These are phyloP conservation scores for Dasyurus viverrinus DNA, from an alignment of 2,113 vertebrate species.

Conservation along the genomic window DNA sequence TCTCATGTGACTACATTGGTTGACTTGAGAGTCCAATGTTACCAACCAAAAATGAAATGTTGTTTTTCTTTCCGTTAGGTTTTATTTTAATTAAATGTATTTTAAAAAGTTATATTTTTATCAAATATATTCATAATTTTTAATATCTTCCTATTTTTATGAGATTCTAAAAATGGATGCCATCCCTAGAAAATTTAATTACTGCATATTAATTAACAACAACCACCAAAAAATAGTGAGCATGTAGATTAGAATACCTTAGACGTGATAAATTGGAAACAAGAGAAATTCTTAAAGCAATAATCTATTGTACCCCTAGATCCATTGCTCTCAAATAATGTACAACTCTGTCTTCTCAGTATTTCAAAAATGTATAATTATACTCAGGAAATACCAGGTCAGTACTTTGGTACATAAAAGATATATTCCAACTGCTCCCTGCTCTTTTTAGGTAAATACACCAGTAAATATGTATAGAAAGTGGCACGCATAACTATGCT, in stretches of 20 bases:
- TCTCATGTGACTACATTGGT: not conserved
- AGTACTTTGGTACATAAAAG: conserved; percentile 25
- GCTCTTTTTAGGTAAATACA: conserved; percentile 28
- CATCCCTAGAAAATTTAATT: not conserved
- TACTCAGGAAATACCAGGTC: conserved; percentile 10
- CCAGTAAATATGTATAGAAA: conserved; percentile 28
- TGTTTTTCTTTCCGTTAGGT: not conserved
- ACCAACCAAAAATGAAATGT: not conserved
- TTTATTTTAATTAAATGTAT: not conserved
- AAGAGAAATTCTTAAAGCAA: not conserved
- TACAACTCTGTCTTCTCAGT: not conserved
- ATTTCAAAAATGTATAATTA: not conserved
- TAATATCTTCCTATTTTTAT: not conserved
- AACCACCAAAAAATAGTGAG: not conserved
- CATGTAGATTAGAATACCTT: not conserved
- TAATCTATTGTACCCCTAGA: not conserved
- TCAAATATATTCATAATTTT: not conserved
- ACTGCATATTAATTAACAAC: not conserved
- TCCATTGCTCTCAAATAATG: not conserved
- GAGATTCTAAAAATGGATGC: not conserved
- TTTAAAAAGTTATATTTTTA: not conserved
- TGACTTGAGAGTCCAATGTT: not conserved
- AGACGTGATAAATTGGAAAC: not conserved
- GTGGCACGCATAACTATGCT: conserved; percentile 20
- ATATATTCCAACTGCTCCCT: conserved; percentile 3